These are phyloP conservation scores for Urocynchramus pylzowi DNA, from an alignment of 2,113 vertebrate genomes.

Conservation along the genomic window DNA sequence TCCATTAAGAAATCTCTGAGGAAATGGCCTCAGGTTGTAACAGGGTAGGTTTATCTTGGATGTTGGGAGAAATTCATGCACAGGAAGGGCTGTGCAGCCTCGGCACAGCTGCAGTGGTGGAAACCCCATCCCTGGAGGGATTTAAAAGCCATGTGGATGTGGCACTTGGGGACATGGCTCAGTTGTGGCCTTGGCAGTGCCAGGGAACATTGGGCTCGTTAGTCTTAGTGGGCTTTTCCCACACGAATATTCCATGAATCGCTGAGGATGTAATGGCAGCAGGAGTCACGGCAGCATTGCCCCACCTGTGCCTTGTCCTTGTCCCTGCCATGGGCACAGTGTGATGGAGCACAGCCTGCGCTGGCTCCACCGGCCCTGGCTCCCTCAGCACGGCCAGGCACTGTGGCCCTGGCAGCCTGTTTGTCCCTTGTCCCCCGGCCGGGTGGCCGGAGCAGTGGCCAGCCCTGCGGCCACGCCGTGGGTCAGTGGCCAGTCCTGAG, in stretches of 20 bases:
- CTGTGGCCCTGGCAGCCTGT: background rate
- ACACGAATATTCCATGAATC: background rate
- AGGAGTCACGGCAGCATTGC: fast-evolving
- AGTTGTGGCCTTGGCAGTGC: background rate
- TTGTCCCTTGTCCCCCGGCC: fast-evolving
- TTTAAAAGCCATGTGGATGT: background rate
- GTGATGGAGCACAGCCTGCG: background rate
- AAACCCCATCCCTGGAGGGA: too few species aligned
- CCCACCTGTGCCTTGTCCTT: background rate
- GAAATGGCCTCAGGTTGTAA: background rate
- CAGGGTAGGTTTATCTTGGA: background rate
- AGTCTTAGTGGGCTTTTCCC: background rate
- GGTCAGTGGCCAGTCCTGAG: fast-evolving
- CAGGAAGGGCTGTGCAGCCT: background rate
- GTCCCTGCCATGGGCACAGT: fast-evolving
- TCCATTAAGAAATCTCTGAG: background rate
- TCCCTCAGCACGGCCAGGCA: background rate
- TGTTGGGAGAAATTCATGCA: background rate
- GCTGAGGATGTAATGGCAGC: background rate
- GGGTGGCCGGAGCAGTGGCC: background rate
- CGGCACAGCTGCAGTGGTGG: background rate
- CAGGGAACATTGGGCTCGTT: background rate
- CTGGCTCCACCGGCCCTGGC: background rate
- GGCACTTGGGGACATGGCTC: background rate
- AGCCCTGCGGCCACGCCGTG: fast-evolving